These are phyloP conservation scores for Nomada ruficornis DNA, from an alignment of 2,888 invertebrate genomes.

Conservation along the genomic window DNA sequence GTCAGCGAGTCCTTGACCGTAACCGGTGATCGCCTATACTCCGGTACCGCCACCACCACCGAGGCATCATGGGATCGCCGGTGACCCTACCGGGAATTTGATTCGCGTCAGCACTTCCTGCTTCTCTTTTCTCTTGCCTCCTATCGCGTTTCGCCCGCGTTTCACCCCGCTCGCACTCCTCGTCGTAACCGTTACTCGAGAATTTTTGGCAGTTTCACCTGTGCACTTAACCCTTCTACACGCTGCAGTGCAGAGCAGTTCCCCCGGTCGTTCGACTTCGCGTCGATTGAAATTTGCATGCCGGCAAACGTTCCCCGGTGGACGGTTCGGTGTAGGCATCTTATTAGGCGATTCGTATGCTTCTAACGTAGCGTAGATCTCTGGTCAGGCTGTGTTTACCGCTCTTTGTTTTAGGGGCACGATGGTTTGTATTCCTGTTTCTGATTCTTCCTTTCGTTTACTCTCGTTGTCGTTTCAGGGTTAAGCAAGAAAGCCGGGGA, in stretches of 20 bases:
- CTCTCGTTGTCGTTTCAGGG: background rate
- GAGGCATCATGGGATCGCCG: slow-evolving; percentile 53
- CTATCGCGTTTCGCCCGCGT: slow-evolving; percentile 4
- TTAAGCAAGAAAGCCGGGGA: too few species aligned
- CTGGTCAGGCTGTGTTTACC: background rate
- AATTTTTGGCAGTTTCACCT: background rate
- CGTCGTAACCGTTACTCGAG: background rate
- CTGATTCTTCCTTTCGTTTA: background rate
- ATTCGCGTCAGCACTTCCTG: slow-evolving; percentile 47
- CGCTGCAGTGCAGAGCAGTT: too few species aligned
- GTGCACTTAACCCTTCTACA: background rate
- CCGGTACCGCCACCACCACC: slow-evolving; percentile 28
- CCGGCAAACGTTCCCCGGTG: too few species aligned
- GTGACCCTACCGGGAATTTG: slow-evolving; percentile 54
- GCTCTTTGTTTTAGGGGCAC: too few species aligned
- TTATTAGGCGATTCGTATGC: too few species aligned
- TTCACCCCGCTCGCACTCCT: background rate
- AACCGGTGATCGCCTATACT: slow-evolving; percentile 68
- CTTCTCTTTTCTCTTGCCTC: slow-evolving; percentile 35
- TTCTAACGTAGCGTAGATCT: background rate
- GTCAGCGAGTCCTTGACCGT: slow-evolving; percentile 82
- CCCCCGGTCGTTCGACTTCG: too few species aligned
- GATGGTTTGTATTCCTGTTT: too few species aligned
- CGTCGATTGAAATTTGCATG: too few species aligned
- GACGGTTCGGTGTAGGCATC: too few species aligned